Evolutionary conservation across 1,140 invertebrate genomes (phyloP).

Genomic region (Orchestia grillus): DNA sequence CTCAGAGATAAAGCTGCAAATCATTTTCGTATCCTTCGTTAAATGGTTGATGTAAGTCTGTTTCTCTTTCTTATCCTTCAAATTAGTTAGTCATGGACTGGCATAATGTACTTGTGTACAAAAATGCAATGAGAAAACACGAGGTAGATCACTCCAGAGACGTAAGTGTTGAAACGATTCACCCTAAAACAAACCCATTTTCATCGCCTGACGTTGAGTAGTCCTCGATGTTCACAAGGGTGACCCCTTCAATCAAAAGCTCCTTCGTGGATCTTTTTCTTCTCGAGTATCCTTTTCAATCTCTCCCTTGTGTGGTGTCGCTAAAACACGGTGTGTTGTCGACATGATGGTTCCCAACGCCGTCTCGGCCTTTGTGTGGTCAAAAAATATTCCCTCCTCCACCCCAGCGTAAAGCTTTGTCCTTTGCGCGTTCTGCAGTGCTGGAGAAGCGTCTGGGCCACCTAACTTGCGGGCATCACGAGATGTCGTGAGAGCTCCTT

Average conservation of each 20-base stretch:
- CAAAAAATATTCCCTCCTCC: conserved; percentile 49
- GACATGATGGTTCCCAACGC: conserved; percentile 55
- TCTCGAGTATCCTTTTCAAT: conserved; percentile 40
- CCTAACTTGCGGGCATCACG: conserved; percentile 55
- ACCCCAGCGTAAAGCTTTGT: conserved; percentile 42
- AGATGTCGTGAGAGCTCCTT: conserved; percentile 38
- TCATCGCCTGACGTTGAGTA: neutral
- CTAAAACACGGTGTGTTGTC: conserved; percentile 49
- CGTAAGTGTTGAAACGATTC: neutral
- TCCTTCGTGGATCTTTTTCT: conserved; percentile 6
- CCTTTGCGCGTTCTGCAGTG: neutral
- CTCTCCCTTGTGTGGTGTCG: conserved; percentile 27
- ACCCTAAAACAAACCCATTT: conserved; percentile 37
- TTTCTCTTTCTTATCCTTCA: neutral
- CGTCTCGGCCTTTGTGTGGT: conserved; percentile 55
- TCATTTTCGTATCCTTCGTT: neutral
- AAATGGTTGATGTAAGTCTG: neutral
- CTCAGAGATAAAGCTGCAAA: neutral
- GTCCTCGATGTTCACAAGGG: neutral
- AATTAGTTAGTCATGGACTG: neutral
- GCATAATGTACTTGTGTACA: neutral
- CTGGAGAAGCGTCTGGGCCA: conserved; percentile 14
- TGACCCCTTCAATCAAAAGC: conserved; percentile 40
- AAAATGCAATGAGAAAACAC: neutral
- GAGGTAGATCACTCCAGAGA: neutral